Base-by-base conservation (phyloP, 2,888 invertebrate species). In the Amphipyra berbera region DNA sequence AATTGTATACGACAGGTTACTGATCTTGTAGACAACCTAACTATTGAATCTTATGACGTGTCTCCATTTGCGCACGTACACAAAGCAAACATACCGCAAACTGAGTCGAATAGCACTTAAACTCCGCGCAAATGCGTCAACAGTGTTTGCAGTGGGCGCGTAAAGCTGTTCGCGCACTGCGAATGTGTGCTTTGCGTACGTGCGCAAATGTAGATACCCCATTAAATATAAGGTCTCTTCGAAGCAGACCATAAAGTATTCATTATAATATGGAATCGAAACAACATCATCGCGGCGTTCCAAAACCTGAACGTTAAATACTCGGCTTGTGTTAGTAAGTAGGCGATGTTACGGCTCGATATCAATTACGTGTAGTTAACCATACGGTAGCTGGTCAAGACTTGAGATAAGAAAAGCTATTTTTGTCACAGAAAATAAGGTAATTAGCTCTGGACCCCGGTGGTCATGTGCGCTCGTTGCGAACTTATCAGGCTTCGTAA, bases 351-450 rank as follows among this genome's bases (percentile, higher is more conserved):
- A 85, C 82, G 88, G 90, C 86, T 86, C 86, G 87, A 93, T 91
- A 91, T 91, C 92, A 91, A 92, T 92, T 90, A 92, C 82, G 82
- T 88, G 83, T 90, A 87, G 84, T 85, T 90, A 88, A 88, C 86
- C 86, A 82, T 84, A 87, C 78, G 87, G 80, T 88, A 87, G 85
- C 78, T 79, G 82, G 85, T 81, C 83, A 85, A 83, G 84, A 87
- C 73, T 89, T 87, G 84, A 79, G 76, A 86, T 90, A 90, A 92
- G 90, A 88, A 84, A 92, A 87, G 91, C 89, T 95, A 95, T 94
- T 95, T 95, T 95, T 95, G 91, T 90, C 93, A 94, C 90, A 85
- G 87, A 88, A 86, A 84, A 84, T 86, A 90, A 89, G 85, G 85
- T 88, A 85, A 85, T 85, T 86, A 86, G 89, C 91, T 91, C 88